Evolutionary conservation across 2,888 invertebrate genomes (phyloP), one percentile per base, ranked within the genome.

Genomic region (Acholoe squamosa): DNA sequence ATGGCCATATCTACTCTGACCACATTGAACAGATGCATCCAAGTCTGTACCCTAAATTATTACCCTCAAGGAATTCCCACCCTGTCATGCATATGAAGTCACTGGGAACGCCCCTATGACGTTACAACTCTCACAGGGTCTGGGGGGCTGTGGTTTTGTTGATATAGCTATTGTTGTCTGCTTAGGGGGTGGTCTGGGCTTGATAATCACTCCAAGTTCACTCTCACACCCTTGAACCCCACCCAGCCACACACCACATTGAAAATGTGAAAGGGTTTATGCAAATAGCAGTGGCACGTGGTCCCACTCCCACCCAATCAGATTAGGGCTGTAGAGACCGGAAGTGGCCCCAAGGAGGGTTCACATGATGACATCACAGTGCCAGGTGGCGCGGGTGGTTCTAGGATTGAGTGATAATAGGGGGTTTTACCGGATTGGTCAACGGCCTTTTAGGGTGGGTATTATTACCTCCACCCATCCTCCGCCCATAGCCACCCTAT

Each of bases 361-460:
- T 19, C 14, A 25, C 31, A 25, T 28, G 71, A 25, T 71, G 25
- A 71, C 71, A 28, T 71, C 71, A 71, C 71, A 25, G 14, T 3
- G 31, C 71, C 71, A 71, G 71, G 71, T 71, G 71, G 71, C 71
- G 71, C 31, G 25, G 28, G 7, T 5, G 31, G 12, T n/a, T 14
- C 31, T 61, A 10, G 61, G 61, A 61, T n/a, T 61, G 71, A 71
- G 71, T 25, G 71, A 71, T 71, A 71, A 71, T 71, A 71, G 31
- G 28, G 71, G 71, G 25, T 61, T 61, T 61, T 61, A 61, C 22
- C 3, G 61, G 61, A 61, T 61, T 61, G 3, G n/a, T 61, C 61
- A 61, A n/a, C 19, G 22, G 61, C 61, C 61, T 61, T 61, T 61
- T 61, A 61, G 22, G 61, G 61, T 61, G 14, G 3, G 43, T 10